Percentiles rank a stretch among this genome's conserved stretches.
Evolutionary conservation across 1,140 invertebrate species (phyloP).

Genomic region (Plectrocnemia conspersa): DNA sequence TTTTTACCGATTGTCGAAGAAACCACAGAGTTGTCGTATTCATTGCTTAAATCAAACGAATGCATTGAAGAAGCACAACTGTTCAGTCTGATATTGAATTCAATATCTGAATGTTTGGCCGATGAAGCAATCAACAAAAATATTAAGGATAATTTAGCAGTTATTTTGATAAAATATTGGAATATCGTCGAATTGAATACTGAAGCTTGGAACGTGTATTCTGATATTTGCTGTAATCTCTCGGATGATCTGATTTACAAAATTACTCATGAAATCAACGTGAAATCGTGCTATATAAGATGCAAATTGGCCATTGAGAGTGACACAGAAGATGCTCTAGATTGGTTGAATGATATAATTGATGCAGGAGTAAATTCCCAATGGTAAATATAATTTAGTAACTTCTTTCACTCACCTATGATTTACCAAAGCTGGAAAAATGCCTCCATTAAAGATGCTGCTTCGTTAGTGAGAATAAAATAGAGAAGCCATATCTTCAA

Average conservation of each 20-base stretch:
- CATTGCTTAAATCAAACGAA: not conserved
- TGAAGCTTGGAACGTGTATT: not conserved
- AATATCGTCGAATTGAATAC: not conserved
- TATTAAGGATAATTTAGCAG: not conserved
- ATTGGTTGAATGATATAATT: constrained; percentile 16
- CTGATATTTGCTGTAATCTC: constrained; percentile 1
- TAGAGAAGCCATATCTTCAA: too few species aligned
- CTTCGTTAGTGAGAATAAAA: too few species aligned
- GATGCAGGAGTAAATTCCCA: too few species aligned
- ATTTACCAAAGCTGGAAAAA: too few species aligned
- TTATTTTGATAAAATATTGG: not conserved
- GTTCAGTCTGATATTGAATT: not conserved
- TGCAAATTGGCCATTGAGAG: constrained; percentile 2
- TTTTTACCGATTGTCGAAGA: not conserved
- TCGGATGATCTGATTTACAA: constrained; percentile 2
- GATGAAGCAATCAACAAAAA: not conserved
- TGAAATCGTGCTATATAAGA: constrained; percentile 1
- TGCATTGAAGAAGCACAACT: not conserved
- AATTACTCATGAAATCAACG: not conserved
- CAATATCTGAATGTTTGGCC: not conserved
- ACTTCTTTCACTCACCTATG: too few species aligned
- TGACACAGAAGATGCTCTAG: constrained; percentile 5
- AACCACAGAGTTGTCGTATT: not conserved
- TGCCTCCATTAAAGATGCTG: too few species aligned
- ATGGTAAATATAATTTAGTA: too few species aligned